Evolutionary conservation across 2,113 vertebrate genomes (phyloP), one percentile per base, ranked within the genome.

Genomic region (Ancistrus triradiatus): DNA sequence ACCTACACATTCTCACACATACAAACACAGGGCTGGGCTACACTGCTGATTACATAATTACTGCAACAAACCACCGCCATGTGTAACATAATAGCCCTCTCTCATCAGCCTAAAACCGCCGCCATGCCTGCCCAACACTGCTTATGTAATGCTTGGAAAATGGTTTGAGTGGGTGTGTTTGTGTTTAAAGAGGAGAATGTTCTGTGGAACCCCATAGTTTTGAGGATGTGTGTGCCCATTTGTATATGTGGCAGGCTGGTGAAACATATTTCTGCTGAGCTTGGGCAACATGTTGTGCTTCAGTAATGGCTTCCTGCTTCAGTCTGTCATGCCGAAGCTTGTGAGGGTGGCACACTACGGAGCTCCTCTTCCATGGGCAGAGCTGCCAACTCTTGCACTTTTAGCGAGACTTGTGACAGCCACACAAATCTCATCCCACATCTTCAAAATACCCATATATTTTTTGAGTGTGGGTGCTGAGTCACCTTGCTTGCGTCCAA

Each of bases 231-330:
- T 44, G 28, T 44, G 37, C 42, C 51, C 42, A 53, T 42, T 59
- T 48, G 8, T 63, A 46, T 33, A 43, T 66, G 24, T 58, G 28
- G 24, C 49, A 4, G 55, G 63, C 51, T 56, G 50, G 60, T 70
- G 69, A 75, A 77, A 55, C 77, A 77, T 72, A 71, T 81, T 85
- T 78, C 70, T 77, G 69, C 74, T 72, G 79, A 77, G 74, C 77
- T 85, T 80, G 70, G 74, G 71, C 78, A 74, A 78, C 75, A 71
- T 74, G 78, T 84, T 82, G 80, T 78, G 74, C 81, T 78, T 80
- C 70, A 70, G 69, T 84, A 84, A 87, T 87, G 76, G 65, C 80
- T 87, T 86, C 80, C 79, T 86, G 79, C 65, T 75, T 77, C 61
- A 73, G 73, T 76, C 76, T 79, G 80, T 78, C 70, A 68, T 57